A percentile compares a stretch with the other conserved stretches of the same genome.
phyloP scores from a whole-genome alignment of 2,888 invertebrate species.

The Lobophora halterata region DNA sequence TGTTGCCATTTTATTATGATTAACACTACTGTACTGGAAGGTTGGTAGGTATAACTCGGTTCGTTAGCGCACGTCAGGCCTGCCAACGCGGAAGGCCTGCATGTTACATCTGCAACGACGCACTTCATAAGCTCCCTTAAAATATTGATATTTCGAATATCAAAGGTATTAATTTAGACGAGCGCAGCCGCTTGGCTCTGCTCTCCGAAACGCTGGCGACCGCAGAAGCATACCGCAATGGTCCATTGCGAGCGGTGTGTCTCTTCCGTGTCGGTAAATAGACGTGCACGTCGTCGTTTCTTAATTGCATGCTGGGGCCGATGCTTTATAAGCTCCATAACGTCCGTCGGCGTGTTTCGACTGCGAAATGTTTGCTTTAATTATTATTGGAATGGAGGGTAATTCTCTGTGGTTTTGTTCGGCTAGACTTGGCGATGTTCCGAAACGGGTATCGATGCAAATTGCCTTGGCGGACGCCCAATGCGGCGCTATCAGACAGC shows the following conservation, averaged over 20 bases:
- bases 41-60: slow-evolving; percentile 49
- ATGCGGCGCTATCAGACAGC: slow-evolving; percentile 69
- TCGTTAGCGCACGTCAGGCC: slow-evolving; percentile 56
- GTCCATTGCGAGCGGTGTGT: slow-evolving; percentile 73
- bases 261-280: slow-evolving; percentile 79
- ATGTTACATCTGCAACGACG: slow-evolving; percentile 56
- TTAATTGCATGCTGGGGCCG: slow-evolving; percentile 75
- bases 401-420: slow-evolving; percentile 80
- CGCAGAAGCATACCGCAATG: slow-evolving; percentile 61
- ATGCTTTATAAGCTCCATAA: slow-evolving; percentile 80
- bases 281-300: slow-evolving; percentile 73
- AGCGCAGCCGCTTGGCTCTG: slow-evolving; percentile 58
- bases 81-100: slow-evolving; percentile 72
- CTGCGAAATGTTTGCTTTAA: slow-evolving; percentile 80
- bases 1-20: too few relatives aligned
- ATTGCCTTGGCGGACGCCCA: slow-evolving; percentile 80
- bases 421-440: slow-evolving; percentile 81
- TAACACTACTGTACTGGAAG: too few relatives aligned
- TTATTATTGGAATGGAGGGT: slow-evolving; percentile 81
- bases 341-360: slow-evolving; percentile 71
- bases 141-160: slow-evolving; percentile 78
- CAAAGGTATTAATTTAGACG: slow-evolving; percentile 77
- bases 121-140: slow-evolving; percentile 71
- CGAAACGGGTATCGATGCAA: slow-evolving; percentile 81
- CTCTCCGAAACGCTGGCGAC: slow-evolving; percentile 39